A percentile compares a stretch with the other conserved stretches of the same genome.
Conservation (phyloP, 2,888 invertebrate genomes). For the Sinodicranocentrus sp. region DNA sequence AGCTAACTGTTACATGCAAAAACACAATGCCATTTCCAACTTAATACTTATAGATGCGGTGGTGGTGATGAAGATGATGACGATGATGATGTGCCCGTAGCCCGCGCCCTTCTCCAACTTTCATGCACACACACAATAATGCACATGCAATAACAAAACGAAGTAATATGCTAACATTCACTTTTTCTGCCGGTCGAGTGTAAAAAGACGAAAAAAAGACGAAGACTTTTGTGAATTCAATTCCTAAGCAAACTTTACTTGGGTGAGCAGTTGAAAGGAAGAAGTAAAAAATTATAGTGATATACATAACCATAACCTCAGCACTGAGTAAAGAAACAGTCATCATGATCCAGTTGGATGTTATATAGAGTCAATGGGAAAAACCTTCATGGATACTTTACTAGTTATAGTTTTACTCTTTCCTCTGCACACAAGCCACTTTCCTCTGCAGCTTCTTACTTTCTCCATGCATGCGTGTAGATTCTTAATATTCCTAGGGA, state of each 20-base stretch:
- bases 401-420: conserved; percentile 10
- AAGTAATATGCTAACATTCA: conserved; percentile 20
- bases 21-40: conserved; percentile 22
- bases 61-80: conserved; percentile 26
- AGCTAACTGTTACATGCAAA: not conserved
- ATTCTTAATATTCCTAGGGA: conserved; percentile 42
- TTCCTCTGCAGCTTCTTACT: conserved; percentile 10
- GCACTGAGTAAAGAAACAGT: conserved; percentile 1
- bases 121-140: conserved; percentile 24
- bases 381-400: conserved; percentile 30
- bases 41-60: conserved; percentile 12
- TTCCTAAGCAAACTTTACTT: not conserved
- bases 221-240: conserved; percentile 14
- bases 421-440: not conserved
- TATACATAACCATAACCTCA: conserved; percentile 37
- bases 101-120: not conserved
- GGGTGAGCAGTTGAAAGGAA: not conserved
- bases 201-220: conserved; percentile 13
- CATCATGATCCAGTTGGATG: conserved; percentile 15
- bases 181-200: conserved; percentile 6
- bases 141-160: conserved; percentile 14
- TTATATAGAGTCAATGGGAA: not conserved
- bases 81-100: conserved; percentile 16
- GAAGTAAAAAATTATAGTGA: conserved; percentile 33
- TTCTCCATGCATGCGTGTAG: conserved; percentile 15